A percentile compares a stretch with the other conserved stretches of the same genome.
Conservation (phyloP, 2,888 invertebrate genomes). For the Eupithecia insigniata region DNA sequence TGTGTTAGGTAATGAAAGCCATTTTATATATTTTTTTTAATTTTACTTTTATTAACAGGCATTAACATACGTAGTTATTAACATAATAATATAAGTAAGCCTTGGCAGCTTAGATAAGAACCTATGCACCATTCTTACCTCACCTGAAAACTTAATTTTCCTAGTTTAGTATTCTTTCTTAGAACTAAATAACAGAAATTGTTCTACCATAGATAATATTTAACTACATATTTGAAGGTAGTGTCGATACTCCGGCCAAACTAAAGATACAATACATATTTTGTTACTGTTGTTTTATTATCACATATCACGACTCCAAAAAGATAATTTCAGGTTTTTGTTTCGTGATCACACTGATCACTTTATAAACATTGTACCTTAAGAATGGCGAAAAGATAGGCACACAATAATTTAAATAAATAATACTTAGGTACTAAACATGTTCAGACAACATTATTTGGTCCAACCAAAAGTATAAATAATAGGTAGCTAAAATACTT, state of each 20-base stretch:
- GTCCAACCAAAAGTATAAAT: neutral
- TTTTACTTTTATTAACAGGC: neutral
- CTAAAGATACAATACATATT: neutral
- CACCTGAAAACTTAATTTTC: neutral
- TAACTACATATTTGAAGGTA: neutral
- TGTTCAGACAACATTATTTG: neutral
- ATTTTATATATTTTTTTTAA: neutral
- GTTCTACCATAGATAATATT: neutral
- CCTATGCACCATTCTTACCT: too few species aligned
- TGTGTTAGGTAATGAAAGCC: neutral
- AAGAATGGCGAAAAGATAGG: neutral
- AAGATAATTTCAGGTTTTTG: neutral
- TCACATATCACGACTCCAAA: neutral
- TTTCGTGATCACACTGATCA: neutral
- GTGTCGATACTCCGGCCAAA: neutral
- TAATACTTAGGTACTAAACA: neutral
- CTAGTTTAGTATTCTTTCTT: neutral
- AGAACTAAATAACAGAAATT: neutral
- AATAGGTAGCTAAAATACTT: too few species aligned
- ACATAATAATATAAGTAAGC: neutral
- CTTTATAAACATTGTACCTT: too few species aligned
- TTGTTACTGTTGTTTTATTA: neutral
- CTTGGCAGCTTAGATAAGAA: neutral
- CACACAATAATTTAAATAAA: slow-evolving; percentile 6
- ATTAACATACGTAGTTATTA: neutral